Evolutionary conservation across 2,888 invertebrate species (phyloP), one percentile per base, ranked within the genome.

Genomic region (Eilema griseolum): DNA sequence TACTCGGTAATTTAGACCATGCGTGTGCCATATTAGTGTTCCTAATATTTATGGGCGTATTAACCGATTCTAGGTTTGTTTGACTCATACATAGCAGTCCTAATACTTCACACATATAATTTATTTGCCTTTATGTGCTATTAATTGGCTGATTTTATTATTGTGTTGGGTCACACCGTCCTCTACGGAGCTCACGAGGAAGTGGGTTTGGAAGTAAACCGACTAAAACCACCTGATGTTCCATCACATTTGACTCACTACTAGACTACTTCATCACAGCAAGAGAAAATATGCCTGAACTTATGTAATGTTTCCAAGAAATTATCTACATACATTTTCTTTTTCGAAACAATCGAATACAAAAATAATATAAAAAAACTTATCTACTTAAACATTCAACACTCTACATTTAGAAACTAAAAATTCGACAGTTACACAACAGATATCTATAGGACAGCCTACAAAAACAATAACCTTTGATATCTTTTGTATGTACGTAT

Each of bases 1-100:
- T 62, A 60, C n/a, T 66, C 37, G 2, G 66, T 66, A 31, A 41
- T 66, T 66, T 57, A 57, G 62, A 62, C 23, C 41, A 26, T 24
- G 41, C 41, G n/a, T 33, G 33, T n/a, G 61, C 5, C 28, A 3
- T 37, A 61, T 12, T n/a, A 52, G 10, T 52, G 52, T 52, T 8
- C 52, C 52, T 52, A 52, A n/a, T 52, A 52, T 52, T 52, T 52
- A n/a, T 52, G 52, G n/a, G 52, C 52, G n/a, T 52, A 11, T n/a
- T 61, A 37, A 20, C n/a, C n/a, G 33, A 26, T 59, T 61, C n/a
- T 23, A 61, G 8, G 23, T 33, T 33, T 14, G 31, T 65, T 64
- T 64, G 52, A 64, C 52, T 52, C 59, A 59, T 52, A 20, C 10
- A n/a, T 52, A n/a, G 20, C 52, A n/a, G 52, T 20, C 8, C 8